Base-by-base conservation (phyloP, 2,797 vertebrate species). In the Chromis chromis region DNA sequence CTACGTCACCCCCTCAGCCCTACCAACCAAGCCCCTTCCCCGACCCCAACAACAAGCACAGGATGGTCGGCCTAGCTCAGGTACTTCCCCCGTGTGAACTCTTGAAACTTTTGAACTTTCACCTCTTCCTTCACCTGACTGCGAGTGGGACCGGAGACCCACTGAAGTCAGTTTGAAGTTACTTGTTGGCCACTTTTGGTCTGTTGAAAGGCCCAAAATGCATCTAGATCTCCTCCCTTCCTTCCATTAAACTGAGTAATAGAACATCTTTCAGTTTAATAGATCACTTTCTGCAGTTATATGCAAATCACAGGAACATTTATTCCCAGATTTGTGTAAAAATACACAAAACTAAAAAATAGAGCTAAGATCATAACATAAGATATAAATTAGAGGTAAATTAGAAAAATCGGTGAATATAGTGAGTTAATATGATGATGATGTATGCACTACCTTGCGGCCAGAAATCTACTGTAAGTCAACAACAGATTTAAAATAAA, bases 31-130 rank as follows among this genome's bases (percentile, higher is more conserved):
- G 75, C 69, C 90, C 86, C 76, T 71, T 10, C 70, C 86, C 74
- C 78, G 57, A 70, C 70, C 85, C 75, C 83, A 75, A 74, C 89
- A 87, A 31, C 83, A 84, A 78, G 81, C 84, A 62, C 92, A 88
- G 84, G 91, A 91, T 39, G 70, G 92, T 81, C 95, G 89, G 94
- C 93, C 95, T 80, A 93, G 92, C 94, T 96, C 97, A 98, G 98
- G 97, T 99, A 99, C 95, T 91, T 95, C 94, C 83, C 92, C 94
- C 64, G 95, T 95, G 95, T 96, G 96, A 96, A 86, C 86, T 82
- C 50, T 89, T 27, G 6, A 69, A 66, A 69, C 62, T 27, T 58
- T 42, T 81, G 36, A 81, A 70, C 73, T 70, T 83, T 81, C 67
- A 39, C 57, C 57, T 72, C 58, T 65, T 33, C 67, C 84, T 84